Conservation (phyloP, 2,888 invertebrate species). For the Leptarthrus brevirostris region DNA sequence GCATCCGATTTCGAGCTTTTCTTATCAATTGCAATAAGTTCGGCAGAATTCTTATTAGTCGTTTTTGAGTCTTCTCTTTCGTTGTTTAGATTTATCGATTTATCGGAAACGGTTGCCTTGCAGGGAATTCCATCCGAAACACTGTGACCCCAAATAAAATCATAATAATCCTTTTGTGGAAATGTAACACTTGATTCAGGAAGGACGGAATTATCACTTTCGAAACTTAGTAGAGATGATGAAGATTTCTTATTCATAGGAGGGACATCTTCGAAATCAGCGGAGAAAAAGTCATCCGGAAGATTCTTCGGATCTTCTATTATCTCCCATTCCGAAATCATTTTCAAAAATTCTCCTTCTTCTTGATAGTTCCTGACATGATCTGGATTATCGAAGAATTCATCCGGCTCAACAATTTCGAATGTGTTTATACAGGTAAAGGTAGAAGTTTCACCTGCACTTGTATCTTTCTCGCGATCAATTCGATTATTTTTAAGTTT, state of each 20-base stretch:
- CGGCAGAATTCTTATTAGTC: background rate
- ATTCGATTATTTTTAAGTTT: background rate
- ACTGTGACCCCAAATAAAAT: conserved; percentile 48
- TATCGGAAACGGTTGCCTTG: background rate
- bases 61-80: background rate
- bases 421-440: conserved; percentile 54
- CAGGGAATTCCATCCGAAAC: conserved; percentile 24
- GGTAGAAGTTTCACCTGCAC: no score
- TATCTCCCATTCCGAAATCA: conserved; percentile 66
- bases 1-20: conserved; percentile 63
- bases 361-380: conserved; percentile 64
- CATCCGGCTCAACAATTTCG: conserved; percentile 63
- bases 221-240: background rate
- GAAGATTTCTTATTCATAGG: background rate
- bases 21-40: conserved; percentile 57
- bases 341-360: conserved; percentile 61
- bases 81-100: background rate
- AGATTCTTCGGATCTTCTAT: conserved; percentile 59
- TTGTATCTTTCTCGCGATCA: no score
- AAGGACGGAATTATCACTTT: background rate
- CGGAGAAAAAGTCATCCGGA: conserved; percentile 61
- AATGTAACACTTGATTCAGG: background rate
- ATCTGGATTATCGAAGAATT: conserved; percentile 66
- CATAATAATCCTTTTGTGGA: conserved; percentile 24
- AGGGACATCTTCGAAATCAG: conserved; percentile 64